Percentiles rank a stretch among this genome's conserved stretches.
phyloP scores from a whole-genome alignment of 1,140 invertebrate genomes.

The Mercenaria mercenaria region DNA sequence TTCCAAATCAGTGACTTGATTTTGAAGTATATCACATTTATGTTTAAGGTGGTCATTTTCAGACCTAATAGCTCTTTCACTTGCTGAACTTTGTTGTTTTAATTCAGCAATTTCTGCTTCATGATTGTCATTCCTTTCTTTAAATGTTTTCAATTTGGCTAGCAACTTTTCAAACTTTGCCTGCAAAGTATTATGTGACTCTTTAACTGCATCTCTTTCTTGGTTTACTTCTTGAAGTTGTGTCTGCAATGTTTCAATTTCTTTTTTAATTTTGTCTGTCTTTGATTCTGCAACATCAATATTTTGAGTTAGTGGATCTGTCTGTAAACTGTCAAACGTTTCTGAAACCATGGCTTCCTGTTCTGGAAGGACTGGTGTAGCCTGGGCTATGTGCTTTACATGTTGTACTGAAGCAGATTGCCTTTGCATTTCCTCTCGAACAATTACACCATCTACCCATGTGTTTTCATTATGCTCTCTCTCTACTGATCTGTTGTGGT shows the following conservation, averaged over 20 bases:
- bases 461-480: neutral
- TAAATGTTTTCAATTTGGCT: slow-evolving; percentile 83
- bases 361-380: neutral
- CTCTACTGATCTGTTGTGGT: neutral
- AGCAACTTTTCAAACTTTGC: slow-evolving; percentile 84
- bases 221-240: slow-evolving; percentile 17
- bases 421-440: neutral
- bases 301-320: slow-evolving; percentile 57
- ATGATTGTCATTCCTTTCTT: slow-evolving; percentile 83
- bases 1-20: slow-evolving; percentile 39
- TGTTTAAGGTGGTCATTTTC: slow-evolving; percentile 32
- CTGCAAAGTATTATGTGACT: slow-evolving; percentile 74
- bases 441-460: neutral
- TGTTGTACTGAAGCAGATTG: neutral
- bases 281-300: neutral
- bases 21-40: slow-evolving; percentile 46
- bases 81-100: slow-evolving; percentile 12
- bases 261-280: neutral
- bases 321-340: slow-evolving; percentile 55
- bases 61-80: slow-evolving; percentile 16
- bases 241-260: slow-evolving; percentile 13
- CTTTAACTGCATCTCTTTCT: slow-evolving; percentile 71
- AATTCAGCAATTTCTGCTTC: slow-evolving; percentile 83
- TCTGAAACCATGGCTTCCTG: slow-evolving; percentile 14
- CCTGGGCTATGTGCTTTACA: neutral